Percentiles rank a stretch among this genome's conserved stretches.
These are phyloP conservation scores for Antheraea mylitta DNA, from an alignment of 1,140 invertebrate genomes.

Conservation along the genomic window DNA sequence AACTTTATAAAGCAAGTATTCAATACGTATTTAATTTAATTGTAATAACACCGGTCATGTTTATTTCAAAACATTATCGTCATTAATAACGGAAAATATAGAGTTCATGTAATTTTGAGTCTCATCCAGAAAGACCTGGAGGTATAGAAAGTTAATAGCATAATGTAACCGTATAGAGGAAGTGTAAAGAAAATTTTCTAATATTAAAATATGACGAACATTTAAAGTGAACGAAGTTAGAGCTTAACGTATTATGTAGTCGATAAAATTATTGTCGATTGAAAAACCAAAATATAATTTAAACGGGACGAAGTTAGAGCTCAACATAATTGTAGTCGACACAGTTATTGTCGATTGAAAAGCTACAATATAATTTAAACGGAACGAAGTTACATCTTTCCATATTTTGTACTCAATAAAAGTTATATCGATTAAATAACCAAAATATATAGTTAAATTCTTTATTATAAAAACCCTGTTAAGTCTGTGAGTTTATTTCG, in stretches of 20 bases:
- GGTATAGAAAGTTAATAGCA: constrained; percentile 31
- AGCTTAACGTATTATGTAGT: background rate
- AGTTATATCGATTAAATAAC: background rate
- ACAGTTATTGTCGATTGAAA: background rate
- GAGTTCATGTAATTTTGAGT: constrained; percentile 24
- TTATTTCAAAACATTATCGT: no score
- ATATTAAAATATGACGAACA: constrained; percentile 25
- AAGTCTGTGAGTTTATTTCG: no score
- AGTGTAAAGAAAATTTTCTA: constrained; percentile 30
- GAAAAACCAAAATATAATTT: background rate
- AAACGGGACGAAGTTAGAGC: constrained; percentile 5
- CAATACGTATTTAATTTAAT: no score
- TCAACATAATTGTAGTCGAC: background rate
- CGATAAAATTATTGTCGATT: constrained; percentile 3
- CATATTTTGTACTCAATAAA: background rate
- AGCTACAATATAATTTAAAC: background rate
- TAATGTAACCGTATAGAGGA: constrained; percentile 31
- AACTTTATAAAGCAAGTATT: no score
- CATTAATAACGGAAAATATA: no score
- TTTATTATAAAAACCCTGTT: no score
- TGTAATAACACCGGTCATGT: no score
- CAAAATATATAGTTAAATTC: background rate
- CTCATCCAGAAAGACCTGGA: constrained; percentile 28
- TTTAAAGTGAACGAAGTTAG: constrained; percentile 19
- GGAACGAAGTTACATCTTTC: background rate